phyloP scores from a whole-genome alignment of 2,888 invertebrate genomes.

The Julus scandinavius region DNA sequence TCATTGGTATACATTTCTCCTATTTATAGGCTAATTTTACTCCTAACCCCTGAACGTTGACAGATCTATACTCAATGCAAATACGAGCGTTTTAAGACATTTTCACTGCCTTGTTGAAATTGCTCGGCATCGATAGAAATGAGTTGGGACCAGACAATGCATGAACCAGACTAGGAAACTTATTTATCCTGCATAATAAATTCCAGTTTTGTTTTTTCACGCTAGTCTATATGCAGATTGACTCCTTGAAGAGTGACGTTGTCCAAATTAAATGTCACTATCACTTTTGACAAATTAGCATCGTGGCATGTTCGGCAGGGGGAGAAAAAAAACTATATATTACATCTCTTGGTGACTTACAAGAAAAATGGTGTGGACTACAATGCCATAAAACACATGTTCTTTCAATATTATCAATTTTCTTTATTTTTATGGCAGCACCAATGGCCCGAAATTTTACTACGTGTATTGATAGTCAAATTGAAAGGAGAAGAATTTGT shows the following conservation, averaged over 20 bases:
- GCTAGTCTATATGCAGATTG: slow-evolving; percentile 39
- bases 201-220: slow-evolving; percentile 15
- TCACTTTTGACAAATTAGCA: slow-evolving; percentile 49
- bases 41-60: slow-evolving; percentile 17
- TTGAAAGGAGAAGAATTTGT: not conserved
- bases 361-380: not conserved
- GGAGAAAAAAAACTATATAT: not conserved
- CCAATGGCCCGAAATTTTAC: not conserved
- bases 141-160: slow-evolving; percentile 21
- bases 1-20: slow-evolving; percentile 29
- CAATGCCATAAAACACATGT: not conserved
- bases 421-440: not conserved
- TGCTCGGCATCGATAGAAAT: slow-evolving; percentile 26
- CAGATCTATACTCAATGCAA: slow-evolving; percentile 27
- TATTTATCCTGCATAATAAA: slow-evolving; percentile 39
- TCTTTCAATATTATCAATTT: slow-evolving; percentile 12
- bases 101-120: slow-evolving; percentile 3
- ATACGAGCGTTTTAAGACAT: slow-evolving; percentile 20
- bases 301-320: not conserved
- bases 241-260: slow-evolving; percentile 22
- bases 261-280: slow-evolving; percentile 51
- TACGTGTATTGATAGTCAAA: not conserved
- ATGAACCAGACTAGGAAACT: slow-evolving; percentile 13
- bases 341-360: not conserved
- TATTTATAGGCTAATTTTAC: slow-evolving; percentile 30